Conservation (phyloP, 2,113 vertebrate species). For the human (Homo sapiens) region DNA sequence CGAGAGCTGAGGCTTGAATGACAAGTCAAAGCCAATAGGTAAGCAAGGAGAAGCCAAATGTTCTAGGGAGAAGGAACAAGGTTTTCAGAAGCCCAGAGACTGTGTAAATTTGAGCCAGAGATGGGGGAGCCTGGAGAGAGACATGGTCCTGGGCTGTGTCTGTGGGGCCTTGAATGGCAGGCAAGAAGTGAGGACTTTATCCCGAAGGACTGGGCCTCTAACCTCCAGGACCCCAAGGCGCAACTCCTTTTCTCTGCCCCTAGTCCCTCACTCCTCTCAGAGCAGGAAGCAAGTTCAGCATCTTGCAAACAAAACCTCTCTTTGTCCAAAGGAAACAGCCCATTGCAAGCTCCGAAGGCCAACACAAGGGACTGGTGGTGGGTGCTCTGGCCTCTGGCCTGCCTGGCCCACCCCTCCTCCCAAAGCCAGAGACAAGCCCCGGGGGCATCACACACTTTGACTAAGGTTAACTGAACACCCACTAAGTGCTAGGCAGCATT, state of each 20-base stretch:
- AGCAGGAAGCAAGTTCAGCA: background rate
- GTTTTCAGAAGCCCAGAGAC: background rate
- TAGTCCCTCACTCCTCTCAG: background rate
- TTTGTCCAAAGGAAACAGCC: background rate
- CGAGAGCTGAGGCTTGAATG: background rate
- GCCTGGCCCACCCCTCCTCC: background rate
- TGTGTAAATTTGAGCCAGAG: background rate
- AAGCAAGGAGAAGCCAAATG: background rate
- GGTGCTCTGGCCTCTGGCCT: background rate
- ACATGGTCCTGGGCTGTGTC: background rate
- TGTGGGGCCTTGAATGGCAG: rapidly evolving
- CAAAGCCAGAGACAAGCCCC: background rate
- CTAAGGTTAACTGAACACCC: background rate
- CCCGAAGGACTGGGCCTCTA: background rate
- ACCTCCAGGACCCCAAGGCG: background rate
- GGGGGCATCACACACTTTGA: background rate
- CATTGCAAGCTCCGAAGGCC: background rate
- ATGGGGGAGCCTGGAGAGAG: background rate
- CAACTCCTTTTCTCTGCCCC: background rate
- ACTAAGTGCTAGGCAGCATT: background rate
- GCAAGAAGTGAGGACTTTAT: background rate
- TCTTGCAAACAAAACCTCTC: background rate
- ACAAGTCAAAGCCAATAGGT: background rate
- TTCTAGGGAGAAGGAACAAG: background rate
- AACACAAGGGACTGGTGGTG: background rate